Conservation (phyloP, 2,888 invertebrate genomes). For the Nineta flava region DNA sequence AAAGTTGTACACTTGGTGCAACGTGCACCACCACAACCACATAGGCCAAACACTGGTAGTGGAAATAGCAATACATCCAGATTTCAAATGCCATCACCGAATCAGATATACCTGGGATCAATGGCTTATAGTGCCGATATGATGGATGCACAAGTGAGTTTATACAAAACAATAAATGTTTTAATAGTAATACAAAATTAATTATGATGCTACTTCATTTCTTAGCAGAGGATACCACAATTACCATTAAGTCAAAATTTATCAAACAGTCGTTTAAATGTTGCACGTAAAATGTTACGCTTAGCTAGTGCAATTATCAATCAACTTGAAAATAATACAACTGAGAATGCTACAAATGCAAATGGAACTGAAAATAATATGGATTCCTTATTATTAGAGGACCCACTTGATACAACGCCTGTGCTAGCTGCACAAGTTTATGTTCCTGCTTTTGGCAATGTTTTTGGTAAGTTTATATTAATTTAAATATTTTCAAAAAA, state of each 20-base stretch:
- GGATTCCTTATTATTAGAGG: slow-evolving; percentile 14
- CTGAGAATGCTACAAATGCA: slow-evolving; percentile 11
- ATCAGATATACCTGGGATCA: slow-evolving; percentile 36
- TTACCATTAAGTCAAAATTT: slow-evolving; percentile 33
- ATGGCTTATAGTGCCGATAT: slow-evolving; percentile 37
- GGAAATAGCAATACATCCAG: slow-evolving; percentile 12
- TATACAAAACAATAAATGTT: not conserved
- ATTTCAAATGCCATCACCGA: slow-evolving; percentile 49
- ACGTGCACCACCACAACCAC: slow-evolving; percentile 65
- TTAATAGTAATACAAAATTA: not conserved
- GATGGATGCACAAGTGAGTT: slow-evolving; percentile 21
- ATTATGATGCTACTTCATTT: not conserved
- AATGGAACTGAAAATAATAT: slow-evolving; percentile 19
- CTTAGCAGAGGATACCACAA: slow-evolving; percentile 27
- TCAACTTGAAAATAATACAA: slow-evolving; percentile 27
- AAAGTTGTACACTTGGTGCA: slow-evolving; percentile 89
- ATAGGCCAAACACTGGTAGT: slow-evolving; percentile 10
- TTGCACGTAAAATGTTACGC: slow-evolving; percentile 33
- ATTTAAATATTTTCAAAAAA: not conserved
- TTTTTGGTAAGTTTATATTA: not conserved
- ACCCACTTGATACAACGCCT: slow-evolving; percentile 16
- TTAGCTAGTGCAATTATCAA: slow-evolving; percentile 28
- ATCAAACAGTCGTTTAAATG: slow-evolving; percentile 32
- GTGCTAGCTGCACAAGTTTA: slow-evolving; percentile 20
- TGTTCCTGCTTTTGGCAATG: slow-evolving; percentile 2